Evolutionary conservation across 2,888 invertebrate genomes (phyloP).

Genomic region (Congeria kusceri): DNA sequence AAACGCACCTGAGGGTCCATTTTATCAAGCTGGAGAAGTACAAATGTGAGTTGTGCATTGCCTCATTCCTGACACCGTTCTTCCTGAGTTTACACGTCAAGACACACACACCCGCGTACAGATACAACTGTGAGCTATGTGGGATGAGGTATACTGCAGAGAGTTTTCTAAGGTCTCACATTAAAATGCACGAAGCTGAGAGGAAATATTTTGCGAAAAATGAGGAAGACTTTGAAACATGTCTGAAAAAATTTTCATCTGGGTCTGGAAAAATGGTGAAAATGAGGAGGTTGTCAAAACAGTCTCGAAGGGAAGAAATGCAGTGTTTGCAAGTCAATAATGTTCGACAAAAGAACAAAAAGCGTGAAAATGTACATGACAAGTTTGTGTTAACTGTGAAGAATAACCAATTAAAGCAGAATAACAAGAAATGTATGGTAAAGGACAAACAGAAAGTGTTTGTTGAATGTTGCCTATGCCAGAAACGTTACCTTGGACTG

Average conservation of each 20-base stretch:
- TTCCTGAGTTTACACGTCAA: background rate
- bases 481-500: background rate
- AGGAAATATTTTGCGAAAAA: background rate
- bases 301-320: too few species aligned
- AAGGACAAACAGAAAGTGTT: slow-evolving; percentile 4
- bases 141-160: background rate
- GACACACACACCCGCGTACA: background rate
- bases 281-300: too few species aligned
- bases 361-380: too few species aligned
- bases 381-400: too few species aligned
- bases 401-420: too few species aligned
- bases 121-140: background rate
- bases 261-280: too few species aligned
- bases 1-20: background rate
- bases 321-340: too few species aligned
- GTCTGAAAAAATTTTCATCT: too few species aligned
- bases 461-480: background rate
- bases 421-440: too few species aligned
- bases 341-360: too few species aligned
- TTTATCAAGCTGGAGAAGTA: background rate
- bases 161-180: background rate
- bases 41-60: background rate
- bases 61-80: background rate
- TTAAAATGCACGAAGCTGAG: background rate
- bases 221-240: too few species aligned